These are phyloP conservation scores for Galendromus occidentalis DNA, from an alignment of 1,140 invertebrate genomes.

Conservation along the genomic window DNA sequence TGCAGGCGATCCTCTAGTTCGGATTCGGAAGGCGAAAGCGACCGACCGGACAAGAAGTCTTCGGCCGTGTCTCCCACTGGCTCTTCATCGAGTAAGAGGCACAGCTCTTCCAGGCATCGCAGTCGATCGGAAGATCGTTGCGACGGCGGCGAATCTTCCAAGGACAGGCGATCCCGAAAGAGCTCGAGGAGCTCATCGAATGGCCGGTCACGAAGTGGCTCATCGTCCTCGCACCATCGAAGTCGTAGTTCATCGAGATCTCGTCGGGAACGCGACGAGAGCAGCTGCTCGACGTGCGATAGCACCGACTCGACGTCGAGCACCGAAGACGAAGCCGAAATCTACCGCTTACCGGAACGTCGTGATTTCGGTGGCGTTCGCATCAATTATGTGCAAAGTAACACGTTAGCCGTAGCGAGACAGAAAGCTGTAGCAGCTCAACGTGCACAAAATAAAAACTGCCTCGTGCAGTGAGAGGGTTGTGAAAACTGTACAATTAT, in stretches of 20 bases:
- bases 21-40: slow-evolving; percentile 16
- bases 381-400: slow-evolving; percentile 71
- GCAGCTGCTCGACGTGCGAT: slow-evolving; percentile 52
- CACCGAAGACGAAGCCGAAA: slow-evolving; percentile 46
- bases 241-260: neutral
- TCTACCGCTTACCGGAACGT: slow-evolving; percentile 47
- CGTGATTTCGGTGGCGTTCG: slow-evolving; percentile 50
- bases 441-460: neutral
- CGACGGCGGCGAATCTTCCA: slow-evolving; percentile 11
- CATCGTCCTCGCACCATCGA: neutral
- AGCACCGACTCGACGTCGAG: slow-evolving; percentile 39
- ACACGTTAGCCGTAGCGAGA: slow-evolving; percentile 43
- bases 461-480: slow-evolving; percentile 29
- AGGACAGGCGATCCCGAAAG: slow-evolving; percentile 6
- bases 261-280: slow-evolving; percentile 15
- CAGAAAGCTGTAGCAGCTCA: slow-evolving; percentile 17
- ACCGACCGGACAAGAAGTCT: slow-evolving; percentile 14
- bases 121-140: slow-evolving; percentile 11
- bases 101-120: slow-evolving; percentile 10
- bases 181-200: slow-evolving; percentile 2
- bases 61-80: neutral
- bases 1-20: neutral
- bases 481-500: slow-evolving; percentile 26
- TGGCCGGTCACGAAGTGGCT: neutral
- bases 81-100: neutral